Evolutionary conservation across 1,140 invertebrate species (phyloP), one percentile per base, ranked within the genome.

Genomic region (Drosophila ironensis): DNA sequence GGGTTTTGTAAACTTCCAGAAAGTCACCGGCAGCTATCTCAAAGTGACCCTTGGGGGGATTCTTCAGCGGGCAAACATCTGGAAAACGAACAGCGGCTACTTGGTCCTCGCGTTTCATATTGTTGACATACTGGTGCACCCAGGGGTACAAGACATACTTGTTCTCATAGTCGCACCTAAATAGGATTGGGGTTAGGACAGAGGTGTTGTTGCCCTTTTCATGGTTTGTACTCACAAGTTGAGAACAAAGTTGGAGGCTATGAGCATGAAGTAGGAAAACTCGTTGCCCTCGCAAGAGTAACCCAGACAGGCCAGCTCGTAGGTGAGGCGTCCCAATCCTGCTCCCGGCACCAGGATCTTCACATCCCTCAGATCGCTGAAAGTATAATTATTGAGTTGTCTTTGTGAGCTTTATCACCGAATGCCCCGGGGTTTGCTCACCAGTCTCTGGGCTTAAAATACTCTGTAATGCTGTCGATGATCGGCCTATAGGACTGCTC

Each of bases 21-120:
- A 98, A 98, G 88, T 98, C 97, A 3, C 97, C 98, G 40, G 98
- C 98, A 6, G 96, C 95, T 96, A 99, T 99, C 4, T 97, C 98
- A 90, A 99, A 98, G 19, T 77, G 71, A 4, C 88, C 89, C 45
- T 87, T 90, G 35, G 89, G 92, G 90, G 44, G 93, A 93, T 64
- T 94, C 91, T 81, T 93, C 77, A 82, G 92, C 89, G 97, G 97
- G 86, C 96, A 94, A 0, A 98, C 94, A 90, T 99, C 98, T 0
- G 98, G 98, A 91, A 99, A 98, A 8, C 88, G 92, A 5, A 97
- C 93, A 0, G 92, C 91, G 41, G 93, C 91, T 1, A 95, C 93
- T 90, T 99, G 97, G 90, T 99, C 94, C 42, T 94, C 92, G 16
- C 94, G 93, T 7, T 92, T 92, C 59, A 96, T 90, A 91, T 98